Evolutionary conservation across 2,797 vertebrate genomes (phyloP).

Genomic region (Picus viridis): DNA sequence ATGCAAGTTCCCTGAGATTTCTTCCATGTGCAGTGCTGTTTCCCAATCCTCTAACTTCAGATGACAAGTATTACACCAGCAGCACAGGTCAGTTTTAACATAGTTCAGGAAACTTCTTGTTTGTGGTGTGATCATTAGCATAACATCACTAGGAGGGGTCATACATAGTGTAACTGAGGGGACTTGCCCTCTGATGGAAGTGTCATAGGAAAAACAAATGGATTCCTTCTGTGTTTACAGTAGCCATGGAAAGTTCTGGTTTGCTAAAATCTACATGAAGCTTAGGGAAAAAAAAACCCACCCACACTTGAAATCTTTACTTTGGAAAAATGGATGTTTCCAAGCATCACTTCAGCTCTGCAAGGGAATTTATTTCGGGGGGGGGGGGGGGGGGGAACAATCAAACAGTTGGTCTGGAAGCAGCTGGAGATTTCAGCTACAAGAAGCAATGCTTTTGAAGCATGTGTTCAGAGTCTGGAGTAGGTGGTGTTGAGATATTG

Average conservation of each 20-base stretch:
- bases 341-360: background rate
- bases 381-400: background rate
- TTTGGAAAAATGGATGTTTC: background rate
- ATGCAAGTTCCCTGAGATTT: background rate
- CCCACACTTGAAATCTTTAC: background rate
- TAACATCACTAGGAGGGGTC: background rate
- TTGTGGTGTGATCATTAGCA: background rate
- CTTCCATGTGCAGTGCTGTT: background rate
- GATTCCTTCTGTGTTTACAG: background rate
- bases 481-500: background rate
- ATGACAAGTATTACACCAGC: background rate
- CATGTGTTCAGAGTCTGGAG: background rate
- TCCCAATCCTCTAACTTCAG: background rate
- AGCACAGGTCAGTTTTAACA: background rate
- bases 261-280: constrained; percentile 2
- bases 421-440: background rate
- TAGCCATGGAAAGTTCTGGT: constrained; percentile 9
- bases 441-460: background rate
- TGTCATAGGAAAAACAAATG: constrained; percentile 63
- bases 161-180: background rate
- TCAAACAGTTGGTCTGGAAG: background rate
- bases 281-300: background rate
- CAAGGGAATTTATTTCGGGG: background rate
- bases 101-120: background rate
- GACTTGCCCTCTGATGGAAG: constrained; percentile 14